These are phyloP conservation scores for Tanypteryx hageni DNA, from an alignment of 2,888 invertebrate genomes.

Conservation along the genomic window DNA sequence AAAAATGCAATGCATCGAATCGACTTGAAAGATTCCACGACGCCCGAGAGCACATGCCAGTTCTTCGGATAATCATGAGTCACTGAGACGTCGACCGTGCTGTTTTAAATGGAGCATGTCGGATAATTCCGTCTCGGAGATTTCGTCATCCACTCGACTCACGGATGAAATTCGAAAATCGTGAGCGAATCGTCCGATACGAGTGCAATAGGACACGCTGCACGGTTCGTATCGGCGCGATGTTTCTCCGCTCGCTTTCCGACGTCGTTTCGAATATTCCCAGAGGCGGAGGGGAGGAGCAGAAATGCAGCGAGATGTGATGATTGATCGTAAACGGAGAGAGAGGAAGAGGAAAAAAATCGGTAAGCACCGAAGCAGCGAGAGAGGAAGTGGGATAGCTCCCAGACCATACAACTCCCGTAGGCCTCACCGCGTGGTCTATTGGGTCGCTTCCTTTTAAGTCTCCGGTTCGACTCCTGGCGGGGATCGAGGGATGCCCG, in stretches of 20 bases:
- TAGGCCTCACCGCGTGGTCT: neutral
- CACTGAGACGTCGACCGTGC: neutral
- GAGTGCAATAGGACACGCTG: neutral
- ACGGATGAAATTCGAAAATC: neutral
- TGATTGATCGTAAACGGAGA: neutral
- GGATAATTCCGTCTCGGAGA: neutral
- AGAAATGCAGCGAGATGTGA: too few relatives aligned
- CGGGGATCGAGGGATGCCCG: neutral
- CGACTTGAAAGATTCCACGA: neutral
- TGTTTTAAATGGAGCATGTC: neutral
- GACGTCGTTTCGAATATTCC: too few relatives aligned
- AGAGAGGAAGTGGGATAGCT: neutral
- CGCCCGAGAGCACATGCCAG: neutral
- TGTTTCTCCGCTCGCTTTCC: too few relatives aligned
- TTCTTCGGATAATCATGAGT: neutral
- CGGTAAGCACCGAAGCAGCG: neutral
- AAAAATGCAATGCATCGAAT: neutral
- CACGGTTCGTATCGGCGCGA: too few relatives aligned
- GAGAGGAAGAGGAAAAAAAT: neutral
- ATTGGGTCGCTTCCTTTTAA: neutral
- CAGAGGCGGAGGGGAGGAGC: too few relatives aligned
- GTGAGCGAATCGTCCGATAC: neutral
- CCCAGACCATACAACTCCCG: neutral
- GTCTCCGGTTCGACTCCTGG: neutral
- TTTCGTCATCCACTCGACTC: slow-evolving; percentile 5